phyloP scores from a whole-genome alignment of 2,888 invertebrate genomes.

The Cheilosia pagana region DNA sequence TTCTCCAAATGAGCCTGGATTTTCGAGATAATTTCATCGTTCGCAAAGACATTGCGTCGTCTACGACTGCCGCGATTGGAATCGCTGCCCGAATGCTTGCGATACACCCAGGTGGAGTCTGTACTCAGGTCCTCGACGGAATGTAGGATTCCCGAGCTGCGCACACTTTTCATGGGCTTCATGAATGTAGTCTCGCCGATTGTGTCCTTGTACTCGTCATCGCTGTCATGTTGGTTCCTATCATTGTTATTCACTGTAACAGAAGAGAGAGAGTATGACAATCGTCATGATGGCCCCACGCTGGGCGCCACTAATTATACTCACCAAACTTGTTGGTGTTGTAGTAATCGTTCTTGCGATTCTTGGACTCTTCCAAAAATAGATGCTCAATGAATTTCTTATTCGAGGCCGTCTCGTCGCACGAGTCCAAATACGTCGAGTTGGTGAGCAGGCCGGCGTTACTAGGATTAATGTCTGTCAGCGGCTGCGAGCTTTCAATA shows the following conservation, averaged over 20 bases:
- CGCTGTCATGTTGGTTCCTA: conserved; percentile 80
- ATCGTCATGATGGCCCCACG: background rate
- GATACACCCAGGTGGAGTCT: conserved; percentile 90
- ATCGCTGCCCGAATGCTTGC: conserved; percentile 83
- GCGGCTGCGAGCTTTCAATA: conserved; percentile 78
- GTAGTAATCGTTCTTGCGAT: conserved; percentile 82
- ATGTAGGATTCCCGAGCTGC: conserved; percentile 89
- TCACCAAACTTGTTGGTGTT: conserved; percentile 77
- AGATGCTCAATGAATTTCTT: conserved; percentile 83
- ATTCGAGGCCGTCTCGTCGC: conserved; percentile 81
- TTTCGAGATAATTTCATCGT: conserved; percentile 83
- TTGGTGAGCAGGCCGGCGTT: conserved; percentile 82
- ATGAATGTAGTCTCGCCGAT: conserved; percentile 85
- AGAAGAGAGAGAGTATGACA: background rate
- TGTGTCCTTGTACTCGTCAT: conserved; percentile 85
- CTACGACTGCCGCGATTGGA: conserved; percentile 83
- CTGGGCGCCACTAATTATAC: background rate
- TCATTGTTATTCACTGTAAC: conserved; percentile 76
- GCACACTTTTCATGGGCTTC: conserved; percentile 86
- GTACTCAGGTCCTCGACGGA: conserved; percentile 90
- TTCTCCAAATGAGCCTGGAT: conserved; percentile 82
- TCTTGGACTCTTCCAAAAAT: conserved; percentile 83
- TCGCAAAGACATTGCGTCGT: conserved; percentile 82
- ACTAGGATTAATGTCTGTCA: conserved; percentile 81
- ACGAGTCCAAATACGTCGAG: conserved; percentile 83